A percentile compares a stretch with the other conserved stretches of the same genome.
phyloP scores from a whole-genome alignment of 2,113 vertebrate species.

The Sturnus vulgaris region DNA sequence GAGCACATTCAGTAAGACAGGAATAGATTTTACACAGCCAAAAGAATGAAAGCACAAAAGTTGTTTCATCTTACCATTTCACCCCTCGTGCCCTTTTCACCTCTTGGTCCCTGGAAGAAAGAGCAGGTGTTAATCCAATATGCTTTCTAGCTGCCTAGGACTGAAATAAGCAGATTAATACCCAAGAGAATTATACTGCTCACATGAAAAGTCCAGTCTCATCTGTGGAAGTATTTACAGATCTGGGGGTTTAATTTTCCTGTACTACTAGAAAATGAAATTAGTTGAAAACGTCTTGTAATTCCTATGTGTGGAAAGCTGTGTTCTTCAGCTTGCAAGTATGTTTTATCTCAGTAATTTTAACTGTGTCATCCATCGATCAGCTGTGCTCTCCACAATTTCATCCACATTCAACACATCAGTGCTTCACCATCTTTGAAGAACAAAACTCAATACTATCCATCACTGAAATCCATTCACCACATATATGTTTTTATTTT shows the following conservation, averaged over 20 bases:
- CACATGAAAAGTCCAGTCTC: background rate
- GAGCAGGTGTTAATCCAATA: background rate
- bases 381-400: background rate
- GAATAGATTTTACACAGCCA: background rate
- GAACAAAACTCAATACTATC: background rate
- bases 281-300: background rate
- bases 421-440: background rate
- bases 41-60: background rate
- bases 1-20: background rate
- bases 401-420: background rate
- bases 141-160: background rate
- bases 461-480: background rate
- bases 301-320: background rate
- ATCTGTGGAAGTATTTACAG: background rate
- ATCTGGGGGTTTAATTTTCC: background rate
- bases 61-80: slow-evolving; percentile 86
- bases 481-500: background rate
- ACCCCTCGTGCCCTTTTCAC: slow-evolving; percentile 85
- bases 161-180: background rate
- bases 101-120: slow-evolving; percentile 82
- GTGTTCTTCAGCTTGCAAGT: background rate
- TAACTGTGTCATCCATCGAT: background rate
- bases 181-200: background rate
- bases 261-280: background rate
- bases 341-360: background rate